Evolutionary conservation across 2,113 vertebrate genomes (phyloP).

Genomic region (Catagonus wagneri): DNA sequence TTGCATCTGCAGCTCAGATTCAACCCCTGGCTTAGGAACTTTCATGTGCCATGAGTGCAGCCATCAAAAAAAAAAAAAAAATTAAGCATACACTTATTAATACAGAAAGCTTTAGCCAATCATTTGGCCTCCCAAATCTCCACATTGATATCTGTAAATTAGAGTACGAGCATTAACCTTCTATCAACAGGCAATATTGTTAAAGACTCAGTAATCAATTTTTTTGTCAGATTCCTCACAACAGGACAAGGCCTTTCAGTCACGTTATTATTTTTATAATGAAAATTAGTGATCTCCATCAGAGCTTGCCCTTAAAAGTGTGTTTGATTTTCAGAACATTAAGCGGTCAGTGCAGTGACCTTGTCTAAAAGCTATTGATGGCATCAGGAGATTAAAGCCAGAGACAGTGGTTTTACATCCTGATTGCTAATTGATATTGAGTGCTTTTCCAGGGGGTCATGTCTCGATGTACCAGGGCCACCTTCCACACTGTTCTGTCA

Average conservation of each 20-base stretch:
- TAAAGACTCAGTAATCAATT: slow-evolving; percentile 13
- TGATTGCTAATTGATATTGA: slow-evolving; percentile 56
- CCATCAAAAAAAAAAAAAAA: neutral
- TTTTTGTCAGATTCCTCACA: neutral
- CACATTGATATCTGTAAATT: neutral
- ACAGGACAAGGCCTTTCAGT: neutral
- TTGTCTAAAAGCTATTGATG: slow-evolving; percentile 41
- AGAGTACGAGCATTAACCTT: neutral
- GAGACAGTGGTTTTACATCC: slow-evolving; percentile 26
- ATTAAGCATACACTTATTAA: neutral
- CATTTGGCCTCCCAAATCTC: neutral
- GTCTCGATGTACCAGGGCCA: neutral
- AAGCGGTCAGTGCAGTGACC: neutral
- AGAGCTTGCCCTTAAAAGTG: neutral
- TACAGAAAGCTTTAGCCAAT: neutral
- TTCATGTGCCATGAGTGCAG: too few species aligned
- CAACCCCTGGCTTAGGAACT: too few species aligned
- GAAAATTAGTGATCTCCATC: slow-evolving; percentile 26
- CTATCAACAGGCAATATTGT: neutral
- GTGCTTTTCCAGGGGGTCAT: slow-evolving; percentile 14
- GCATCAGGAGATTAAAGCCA: slow-evolving; percentile 26
- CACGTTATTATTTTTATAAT: slow-evolving; percentile 46
- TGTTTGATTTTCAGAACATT: slow-evolving; percentile 31
- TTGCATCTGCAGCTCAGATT: too few species aligned
- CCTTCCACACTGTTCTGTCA: neutral